Conservation (phyloP, 2,888 invertebrate species). For the Spisula subtruncata region DNA sequence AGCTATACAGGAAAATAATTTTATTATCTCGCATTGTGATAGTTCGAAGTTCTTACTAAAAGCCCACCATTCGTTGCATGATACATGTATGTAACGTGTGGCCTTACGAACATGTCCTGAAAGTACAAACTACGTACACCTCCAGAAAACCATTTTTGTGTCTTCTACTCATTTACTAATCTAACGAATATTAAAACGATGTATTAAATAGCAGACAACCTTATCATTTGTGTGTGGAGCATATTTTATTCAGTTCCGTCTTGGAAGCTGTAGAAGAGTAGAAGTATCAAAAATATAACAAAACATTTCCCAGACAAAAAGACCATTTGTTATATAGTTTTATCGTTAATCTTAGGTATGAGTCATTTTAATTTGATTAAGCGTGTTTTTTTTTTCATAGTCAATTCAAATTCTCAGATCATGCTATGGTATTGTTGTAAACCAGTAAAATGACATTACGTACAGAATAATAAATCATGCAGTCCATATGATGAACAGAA, state of each 20-base stretch:
- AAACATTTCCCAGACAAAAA: background rate
- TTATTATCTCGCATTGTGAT: background rate
- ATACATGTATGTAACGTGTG: background rate
- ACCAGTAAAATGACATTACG: background rate
- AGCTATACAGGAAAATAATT: background rate
- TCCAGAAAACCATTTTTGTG: too few species aligned
- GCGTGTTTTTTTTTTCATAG: background rate
- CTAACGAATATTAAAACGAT: too few species aligned
- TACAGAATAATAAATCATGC: too few species aligned
- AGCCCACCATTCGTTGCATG: background rate
- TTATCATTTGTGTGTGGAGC: too few species aligned
- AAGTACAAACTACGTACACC: too few species aligned
- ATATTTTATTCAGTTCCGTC: too few species aligned
- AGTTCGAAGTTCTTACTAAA: background rate
- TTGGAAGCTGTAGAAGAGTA: too few species aligned
- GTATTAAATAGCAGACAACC: too few species aligned
- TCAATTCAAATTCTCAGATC: background rate
- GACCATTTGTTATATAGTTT: background rate
- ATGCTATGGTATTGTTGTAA: background rate
- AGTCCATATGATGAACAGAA: too few species aligned
- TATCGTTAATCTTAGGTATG: too few species aligned
- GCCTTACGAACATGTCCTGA: background rate
- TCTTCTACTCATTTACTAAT: too few species aligned
- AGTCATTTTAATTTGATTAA: background rate
- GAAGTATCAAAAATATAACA: too few species aligned